Evolutionary conservation across 2,113 vertebrate genomes (phyloP).

Genomic region (Osmerus eperlanus): DNA sequence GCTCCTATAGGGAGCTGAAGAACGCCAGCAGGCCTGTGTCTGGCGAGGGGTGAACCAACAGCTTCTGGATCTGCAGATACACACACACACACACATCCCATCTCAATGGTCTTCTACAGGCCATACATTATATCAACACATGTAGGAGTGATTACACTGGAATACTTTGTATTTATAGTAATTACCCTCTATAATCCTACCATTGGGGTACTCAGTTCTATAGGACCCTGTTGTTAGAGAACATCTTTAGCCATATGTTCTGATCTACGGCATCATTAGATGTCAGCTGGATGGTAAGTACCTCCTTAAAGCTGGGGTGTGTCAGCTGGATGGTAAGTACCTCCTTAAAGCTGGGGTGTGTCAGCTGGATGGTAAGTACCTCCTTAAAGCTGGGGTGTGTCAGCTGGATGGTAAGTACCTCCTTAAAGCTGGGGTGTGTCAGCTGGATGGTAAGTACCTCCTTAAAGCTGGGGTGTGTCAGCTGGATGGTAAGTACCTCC

Average conservation of each 20-base stretch:
- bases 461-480: not conserved
- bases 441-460: conserved; percentile 66
- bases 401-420: conserved; percentile 63
- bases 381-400: conserved; percentile 45
- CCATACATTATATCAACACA: too few species aligned
- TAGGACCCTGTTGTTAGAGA: too few species aligned
- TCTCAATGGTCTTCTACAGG: too few species aligned
- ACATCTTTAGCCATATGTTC: not conserved
- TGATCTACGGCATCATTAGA: not conserved
- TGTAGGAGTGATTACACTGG: too few species aligned
- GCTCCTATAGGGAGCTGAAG: conserved; percentile 69
- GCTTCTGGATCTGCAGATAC: conserved; percentile 77
- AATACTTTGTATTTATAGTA: too few species aligned
- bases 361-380: conserved; percentile 54
- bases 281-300: conserved; percentile 29
- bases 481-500: conserved; percentile 67
- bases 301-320: conserved; percentile 77
- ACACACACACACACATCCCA: not conserved
- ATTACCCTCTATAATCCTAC: too few species aligned
- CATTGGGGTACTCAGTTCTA: too few species aligned
- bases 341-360: conserved; percentile 20
- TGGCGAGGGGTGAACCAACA: conserved; percentile 79
- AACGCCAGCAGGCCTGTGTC: conserved; percentile 80
- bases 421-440: conserved; percentile 20
- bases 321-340: too few species aligned